phyloP scores from a whole-genome alignment of 2,888 invertebrate genomes.

The Phyto melanocephala region DNA sequence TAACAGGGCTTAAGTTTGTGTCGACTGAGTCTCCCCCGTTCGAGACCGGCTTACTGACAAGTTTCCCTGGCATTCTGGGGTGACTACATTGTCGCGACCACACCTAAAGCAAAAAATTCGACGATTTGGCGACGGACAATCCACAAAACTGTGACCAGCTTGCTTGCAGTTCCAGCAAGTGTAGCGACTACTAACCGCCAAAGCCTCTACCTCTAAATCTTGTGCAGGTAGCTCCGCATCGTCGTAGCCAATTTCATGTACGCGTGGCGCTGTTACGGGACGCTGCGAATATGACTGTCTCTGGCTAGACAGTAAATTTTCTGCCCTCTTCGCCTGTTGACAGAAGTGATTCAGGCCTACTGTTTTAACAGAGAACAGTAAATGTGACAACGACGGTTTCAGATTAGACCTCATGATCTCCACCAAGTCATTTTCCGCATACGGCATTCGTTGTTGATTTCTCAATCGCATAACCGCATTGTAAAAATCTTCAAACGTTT shows the following conservation, averaged over 20 bases:
- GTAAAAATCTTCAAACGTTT: not conserved
- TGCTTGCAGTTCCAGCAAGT: conserved; percentile 4
- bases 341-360: not conserved
- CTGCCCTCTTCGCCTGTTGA: conserved; percentile 4
- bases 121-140: not conserved
- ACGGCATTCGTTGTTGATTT: not conserved
- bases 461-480: not conserved
- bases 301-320: not conserved
- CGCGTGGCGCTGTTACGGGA: not conserved
- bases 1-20: not conserved
- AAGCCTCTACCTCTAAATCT: not conserved
- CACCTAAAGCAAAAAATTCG: not conserved
- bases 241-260: not conserved
- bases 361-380: not conserved
- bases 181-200: not conserved
- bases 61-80: conserved; percentile 21
- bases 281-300: not conserved
- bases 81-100: not conserved
- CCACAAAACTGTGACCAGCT: not conserved
- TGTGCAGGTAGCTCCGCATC: not conserved
- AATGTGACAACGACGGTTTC: not conserved
- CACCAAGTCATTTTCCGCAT: not conserved
- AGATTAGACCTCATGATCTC: conserved; percentile 17
- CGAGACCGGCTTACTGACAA: not conserved
- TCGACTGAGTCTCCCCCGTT: conserved; percentile 9